Percentiles rank a stretch among this genome's conserved stretches.
phyloP scores from a whole-genome alignment of 1,140 invertebrate species.

The Adelges cooleyi region DNA sequence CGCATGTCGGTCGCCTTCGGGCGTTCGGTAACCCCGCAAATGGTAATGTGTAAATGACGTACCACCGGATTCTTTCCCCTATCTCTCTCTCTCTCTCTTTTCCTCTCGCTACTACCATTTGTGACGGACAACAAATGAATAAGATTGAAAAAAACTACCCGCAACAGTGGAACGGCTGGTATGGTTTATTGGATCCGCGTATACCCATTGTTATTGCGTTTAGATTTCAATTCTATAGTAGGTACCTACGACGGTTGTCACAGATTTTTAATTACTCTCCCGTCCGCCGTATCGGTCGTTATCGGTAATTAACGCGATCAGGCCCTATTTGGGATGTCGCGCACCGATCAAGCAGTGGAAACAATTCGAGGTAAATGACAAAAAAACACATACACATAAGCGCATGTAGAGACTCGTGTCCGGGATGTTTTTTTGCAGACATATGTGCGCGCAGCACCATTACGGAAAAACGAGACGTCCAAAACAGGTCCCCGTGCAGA shows the following conservation, averaged over 20 bases:
- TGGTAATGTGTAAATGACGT: constrained; percentile 25
- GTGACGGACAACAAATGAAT: not conserved
- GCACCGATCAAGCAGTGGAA: not conserved
- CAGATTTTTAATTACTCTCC: constrained; percentile 14
- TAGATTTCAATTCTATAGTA: not conserved
- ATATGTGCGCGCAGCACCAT: not conserved
- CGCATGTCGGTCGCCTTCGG: not conserved
- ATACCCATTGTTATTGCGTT: constrained; percentile 9
- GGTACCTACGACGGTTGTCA: no score
- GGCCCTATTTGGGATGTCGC: constrained; percentile 23
- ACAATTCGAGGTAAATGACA: not conserved
- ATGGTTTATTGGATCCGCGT: constrained; percentile 12
- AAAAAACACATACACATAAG: not conserved
- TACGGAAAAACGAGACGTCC: constrained; percentile 20
- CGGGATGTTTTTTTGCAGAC: not conserved
- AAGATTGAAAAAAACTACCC: not conserved
- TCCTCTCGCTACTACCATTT: not conserved
- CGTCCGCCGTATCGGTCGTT: not conserved
- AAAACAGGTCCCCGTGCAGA: constrained; percentile 14
- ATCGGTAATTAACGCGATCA: constrained; percentile 21
- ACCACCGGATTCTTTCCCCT: not conserved
- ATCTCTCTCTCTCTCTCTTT: not conserved
- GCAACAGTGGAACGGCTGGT: not conserved
- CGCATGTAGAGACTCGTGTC: not conserved
- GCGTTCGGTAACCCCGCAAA: constrained; percentile 8